A percentile compares a stretch with the other conserved stretches of the same genome.
phyloP scores from a whole-genome alignment of 37 sponge, comb jelly and placozoan genomes.

The Diacarnus erythraeanus region DNA sequence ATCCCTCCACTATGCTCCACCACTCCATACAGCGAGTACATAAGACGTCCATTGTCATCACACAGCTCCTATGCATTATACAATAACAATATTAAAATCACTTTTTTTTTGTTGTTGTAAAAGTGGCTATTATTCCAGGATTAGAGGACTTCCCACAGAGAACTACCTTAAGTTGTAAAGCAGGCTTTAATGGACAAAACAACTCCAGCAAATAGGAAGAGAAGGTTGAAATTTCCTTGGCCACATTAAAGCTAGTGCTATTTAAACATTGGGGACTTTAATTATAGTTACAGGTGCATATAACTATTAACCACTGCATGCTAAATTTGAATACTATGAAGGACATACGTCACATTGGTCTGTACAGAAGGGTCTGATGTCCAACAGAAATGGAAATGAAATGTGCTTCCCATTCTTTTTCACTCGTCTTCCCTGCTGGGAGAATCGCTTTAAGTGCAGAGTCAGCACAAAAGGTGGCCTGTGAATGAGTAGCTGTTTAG shows the following conservation, averaged over 20 bases:
- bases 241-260: too few species aligned
- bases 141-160: background rate
- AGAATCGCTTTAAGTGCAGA: conserved; percentile 93
- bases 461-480: conserved; percentile 73
- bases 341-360: conserved; percentile 54
- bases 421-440: conserved; percentile 57
- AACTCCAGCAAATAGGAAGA: too few species aligned
- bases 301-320: too few species aligned
- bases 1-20: conserved; percentile 90
- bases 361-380: conserved; percentile 81
- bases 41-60: conserved; percentile 23
- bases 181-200: too few species aligned
- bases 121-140: too few species aligned
- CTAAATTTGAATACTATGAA: too few species aligned
- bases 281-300: too few species aligned
- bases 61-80: conserved; percentile 2
- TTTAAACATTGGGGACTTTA: too few species aligned
- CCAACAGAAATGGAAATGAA: conserved; percentile 77
- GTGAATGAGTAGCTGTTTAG: conserved; percentile 71
- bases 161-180: background rate
- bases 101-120: too few species aligned
- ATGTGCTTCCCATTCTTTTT: conserved; percentile 81
- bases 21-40: conserved; percentile 90
- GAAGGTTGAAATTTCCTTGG: too few species aligned
- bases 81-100: too few species aligned